Conservation (phyloP, 2,888 invertebrate genomes). For the Stenurella melanura region DNA sequence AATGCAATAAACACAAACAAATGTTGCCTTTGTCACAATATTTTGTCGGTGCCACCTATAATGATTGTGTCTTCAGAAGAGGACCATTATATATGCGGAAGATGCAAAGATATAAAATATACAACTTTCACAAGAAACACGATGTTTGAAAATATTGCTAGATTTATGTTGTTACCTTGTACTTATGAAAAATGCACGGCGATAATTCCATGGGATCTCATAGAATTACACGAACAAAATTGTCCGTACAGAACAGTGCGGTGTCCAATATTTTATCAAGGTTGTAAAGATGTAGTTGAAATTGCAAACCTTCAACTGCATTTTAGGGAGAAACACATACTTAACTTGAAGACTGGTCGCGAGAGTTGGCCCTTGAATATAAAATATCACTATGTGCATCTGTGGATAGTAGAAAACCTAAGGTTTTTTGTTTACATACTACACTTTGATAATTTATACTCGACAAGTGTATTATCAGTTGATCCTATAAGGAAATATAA, state of each 20-base stretch:
- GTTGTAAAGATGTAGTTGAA: slow-evolving; percentile 43
- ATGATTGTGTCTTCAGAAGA: slow-evolving; percentile 41
- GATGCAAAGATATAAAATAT: slow-evolving; percentile 36
- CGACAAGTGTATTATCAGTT: slow-evolving; percentile 24
- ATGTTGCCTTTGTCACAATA: slow-evolving; percentile 48
- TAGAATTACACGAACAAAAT: slow-evolving; percentile 41
- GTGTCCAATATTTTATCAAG: slow-evolving; percentile 48
- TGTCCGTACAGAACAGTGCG: slow-evolving; percentile 43
- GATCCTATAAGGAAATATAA: slow-evolving; percentile 23
- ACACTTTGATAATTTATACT: background rate
- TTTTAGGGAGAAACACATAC: slow-evolving; percentile 42
- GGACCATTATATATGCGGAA: slow-evolving; percentile 45
- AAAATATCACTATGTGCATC: slow-evolving; percentile 14
- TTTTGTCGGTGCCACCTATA: slow-evolving; percentile 52
- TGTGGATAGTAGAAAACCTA: slow-evolving; percentile 9
- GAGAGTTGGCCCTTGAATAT: slow-evolving; percentile 12
- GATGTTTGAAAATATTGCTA: slow-evolving; percentile 46
- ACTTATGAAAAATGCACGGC: slow-evolving; percentile 42
- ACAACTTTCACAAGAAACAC: slow-evolving; percentile 33
- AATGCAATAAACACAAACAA: slow-evolving; percentile 27
- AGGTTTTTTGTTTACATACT: slow-evolving; percentile 36
- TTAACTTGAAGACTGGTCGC: slow-evolving; percentile 20
- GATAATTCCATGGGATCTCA: slow-evolving; percentile 40
- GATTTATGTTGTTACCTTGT: slow-evolving; percentile 45
- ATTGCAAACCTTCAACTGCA: slow-evolving; percentile 43